Conservation (phyloP, 2,113 vertebrate species). For the Ciconia stormi region DNA sequence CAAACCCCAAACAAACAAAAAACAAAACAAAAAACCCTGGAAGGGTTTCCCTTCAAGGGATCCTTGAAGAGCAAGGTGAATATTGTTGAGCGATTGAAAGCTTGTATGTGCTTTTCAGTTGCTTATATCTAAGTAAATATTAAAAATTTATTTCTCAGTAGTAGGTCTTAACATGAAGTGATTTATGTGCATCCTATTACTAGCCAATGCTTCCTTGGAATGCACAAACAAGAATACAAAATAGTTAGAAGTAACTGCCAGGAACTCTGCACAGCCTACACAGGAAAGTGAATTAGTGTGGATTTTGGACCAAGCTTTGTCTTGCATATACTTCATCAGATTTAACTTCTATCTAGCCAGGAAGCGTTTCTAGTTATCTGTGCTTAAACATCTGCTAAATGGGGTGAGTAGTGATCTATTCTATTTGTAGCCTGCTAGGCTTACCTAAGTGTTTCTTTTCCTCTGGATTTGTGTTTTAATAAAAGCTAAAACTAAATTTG, state of each 20-base stretch:
- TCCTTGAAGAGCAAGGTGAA: background rate
- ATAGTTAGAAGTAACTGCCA: background rate
- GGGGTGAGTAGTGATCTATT: background rate
- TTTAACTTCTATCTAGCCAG: background rate
- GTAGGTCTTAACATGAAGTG: background rate
- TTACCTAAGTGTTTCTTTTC: background rate
- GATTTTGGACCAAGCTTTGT: background rate
- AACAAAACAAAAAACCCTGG: no score
- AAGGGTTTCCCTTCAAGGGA: no score
- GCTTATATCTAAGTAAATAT: background rate
- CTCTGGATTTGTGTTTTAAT: background rate
- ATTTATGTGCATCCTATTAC: fast-evolving
- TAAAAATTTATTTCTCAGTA: background rate
- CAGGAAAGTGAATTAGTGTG: background rate
- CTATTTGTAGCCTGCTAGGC: background rate
- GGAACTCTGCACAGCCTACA: background rate
- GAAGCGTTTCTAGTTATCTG: background rate
- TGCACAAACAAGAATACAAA: background rate
- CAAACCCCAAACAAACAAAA: no score
- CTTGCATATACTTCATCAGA: background rate
- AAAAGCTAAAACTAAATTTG: background rate
- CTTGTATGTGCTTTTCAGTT: background rate
- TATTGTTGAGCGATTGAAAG: background rate
- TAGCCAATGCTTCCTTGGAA: background rate
- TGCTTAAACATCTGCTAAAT: background rate